These are phyloP conservation scores for Lepisosteus oculatus DNA, from an alignment of 2,113 vertebrate species.

Conservation along the genomic window DNA sequence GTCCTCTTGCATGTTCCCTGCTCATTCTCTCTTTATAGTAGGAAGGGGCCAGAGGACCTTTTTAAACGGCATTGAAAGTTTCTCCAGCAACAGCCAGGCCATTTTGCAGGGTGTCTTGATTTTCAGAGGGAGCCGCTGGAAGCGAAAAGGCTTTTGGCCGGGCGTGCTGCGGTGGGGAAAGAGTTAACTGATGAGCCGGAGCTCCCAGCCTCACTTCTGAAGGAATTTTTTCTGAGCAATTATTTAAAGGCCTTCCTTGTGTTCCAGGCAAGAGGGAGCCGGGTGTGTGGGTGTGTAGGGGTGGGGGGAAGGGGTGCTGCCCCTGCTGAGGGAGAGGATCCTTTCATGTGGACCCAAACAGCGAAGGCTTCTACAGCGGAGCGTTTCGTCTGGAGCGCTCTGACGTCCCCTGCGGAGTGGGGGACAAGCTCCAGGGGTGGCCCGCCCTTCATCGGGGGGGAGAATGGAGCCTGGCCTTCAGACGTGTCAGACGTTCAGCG, in stretches of 20 bases:
- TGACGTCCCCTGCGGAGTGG: constrained; percentile 39
- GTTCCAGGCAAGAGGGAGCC: constrained; percentile 30
- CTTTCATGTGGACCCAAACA: constrained; percentile 39
- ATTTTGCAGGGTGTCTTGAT: no score
- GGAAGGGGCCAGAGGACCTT: no score
- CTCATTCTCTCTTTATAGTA: no score
- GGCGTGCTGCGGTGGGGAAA: background rate
- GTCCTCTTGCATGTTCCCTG: no score
- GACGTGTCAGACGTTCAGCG: no score
- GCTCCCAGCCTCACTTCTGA: constrained; percentile 30
- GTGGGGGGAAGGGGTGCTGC: constrained; percentile 18
- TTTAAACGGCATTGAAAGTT: no score
- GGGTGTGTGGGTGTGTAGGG: background rate
- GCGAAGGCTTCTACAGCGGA: constrained; percentile 25
- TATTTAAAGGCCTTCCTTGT: constrained; percentile 46
- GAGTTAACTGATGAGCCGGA: constrained; percentile 40
- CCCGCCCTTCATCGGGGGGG: constrained; percentile 19
- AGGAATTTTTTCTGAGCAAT: constrained; percentile 46
- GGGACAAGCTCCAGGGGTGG: constrained; percentile 44
- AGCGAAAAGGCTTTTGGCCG: background rate
- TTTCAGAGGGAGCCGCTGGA: no score
- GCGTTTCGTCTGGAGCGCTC: constrained; percentile 26
- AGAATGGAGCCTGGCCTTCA: no score
- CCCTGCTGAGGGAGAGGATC: constrained; percentile 39
- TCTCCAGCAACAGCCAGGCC: no score